A percentile compares a stretch with the other conserved stretches of the same genome.
Evolutionary conservation across 2,888 invertebrate species (phyloP).

Genomic region (Strigamia crassipes): DNA sequence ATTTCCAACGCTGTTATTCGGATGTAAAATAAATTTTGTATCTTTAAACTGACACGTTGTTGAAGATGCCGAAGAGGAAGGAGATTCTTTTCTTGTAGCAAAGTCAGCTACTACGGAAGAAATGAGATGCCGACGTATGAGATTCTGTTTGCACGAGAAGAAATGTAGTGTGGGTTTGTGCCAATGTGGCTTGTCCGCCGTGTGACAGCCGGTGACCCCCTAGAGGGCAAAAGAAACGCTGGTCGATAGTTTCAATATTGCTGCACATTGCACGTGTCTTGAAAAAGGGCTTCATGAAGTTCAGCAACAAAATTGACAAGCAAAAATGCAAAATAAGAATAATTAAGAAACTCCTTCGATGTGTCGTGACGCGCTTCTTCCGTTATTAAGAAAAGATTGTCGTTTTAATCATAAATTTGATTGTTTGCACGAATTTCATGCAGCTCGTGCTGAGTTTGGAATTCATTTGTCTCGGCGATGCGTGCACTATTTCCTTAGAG

Average conservation of each 20-base stretch:
- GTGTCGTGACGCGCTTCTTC: neutral
- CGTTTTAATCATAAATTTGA: conserved; percentile 10
- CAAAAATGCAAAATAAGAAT: neutral
- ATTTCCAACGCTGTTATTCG: neutral
- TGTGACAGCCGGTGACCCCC: conserved; percentile 25
- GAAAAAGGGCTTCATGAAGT: neutral
- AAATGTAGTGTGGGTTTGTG: conserved; percentile 34
- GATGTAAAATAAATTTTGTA: conserved; percentile 26
- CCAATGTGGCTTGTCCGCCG: conserved; percentile 23
- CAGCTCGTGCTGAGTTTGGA: neutral
- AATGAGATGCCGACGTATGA: conserved; percentile 20
- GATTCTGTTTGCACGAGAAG: conserved; percentile 34
- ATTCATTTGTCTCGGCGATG: neutral
- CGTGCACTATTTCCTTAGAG: neutral
- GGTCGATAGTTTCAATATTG: conserved; percentile 35
- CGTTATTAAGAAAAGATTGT: neutral
- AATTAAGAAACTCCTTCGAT: neutral
- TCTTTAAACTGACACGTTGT: conserved; percentile 28
- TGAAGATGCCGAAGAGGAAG: neutral
- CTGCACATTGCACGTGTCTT: conserved; percentile 30
- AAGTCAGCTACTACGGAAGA: neutral
- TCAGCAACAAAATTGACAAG: neutral
- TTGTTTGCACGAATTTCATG: conserved; percentile 14
- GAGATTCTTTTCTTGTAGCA: neutral
- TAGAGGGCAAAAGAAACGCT: conserved; percentile 15